phyloP scores from a whole-genome alignment of 2,113 vertebrate species.

The Lophura nycthemera region DNA sequence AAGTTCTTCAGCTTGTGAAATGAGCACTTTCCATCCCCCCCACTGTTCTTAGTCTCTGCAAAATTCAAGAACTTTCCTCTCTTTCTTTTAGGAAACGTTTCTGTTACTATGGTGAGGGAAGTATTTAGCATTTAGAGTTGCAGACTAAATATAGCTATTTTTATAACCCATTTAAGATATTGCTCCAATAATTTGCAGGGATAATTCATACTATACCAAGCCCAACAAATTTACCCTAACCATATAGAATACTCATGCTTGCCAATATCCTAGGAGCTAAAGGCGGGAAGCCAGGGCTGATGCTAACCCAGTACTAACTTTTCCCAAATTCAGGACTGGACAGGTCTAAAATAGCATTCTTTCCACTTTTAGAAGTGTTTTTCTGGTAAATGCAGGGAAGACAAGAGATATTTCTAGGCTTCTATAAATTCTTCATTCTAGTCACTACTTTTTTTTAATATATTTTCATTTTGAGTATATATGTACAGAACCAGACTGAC shows the following conservation, averaged over 20 bases:
- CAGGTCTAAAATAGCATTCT: not conserved
- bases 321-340: not conserved
- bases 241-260: not conserved
- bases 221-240: not conserved
- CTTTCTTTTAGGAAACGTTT: not conserved
- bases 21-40: not conserved
- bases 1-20: not conserved
- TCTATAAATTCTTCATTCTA: not conserved
- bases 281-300: not conserved
- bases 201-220: not conserved
- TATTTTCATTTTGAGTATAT: rapidly evolving
- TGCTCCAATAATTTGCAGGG: not conserved
- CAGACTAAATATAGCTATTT: constrained; percentile 51
- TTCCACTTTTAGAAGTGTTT: not conserved
- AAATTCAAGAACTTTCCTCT: not conserved
- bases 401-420: not conserved
- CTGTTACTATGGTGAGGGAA: constrained; percentile 62
- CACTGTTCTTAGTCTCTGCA: not conserved
- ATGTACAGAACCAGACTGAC: not conserved
- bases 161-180: constrained; percentile 9
- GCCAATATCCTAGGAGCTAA: not conserved
- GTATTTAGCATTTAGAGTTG: not conserved
- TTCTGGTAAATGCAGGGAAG: not conserved
- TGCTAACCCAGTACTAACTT: not conserved
- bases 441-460: not conserved